Conservation (phyloP, 2,888 invertebrate genomes). For the Dryobotodes eremita region DNA sequence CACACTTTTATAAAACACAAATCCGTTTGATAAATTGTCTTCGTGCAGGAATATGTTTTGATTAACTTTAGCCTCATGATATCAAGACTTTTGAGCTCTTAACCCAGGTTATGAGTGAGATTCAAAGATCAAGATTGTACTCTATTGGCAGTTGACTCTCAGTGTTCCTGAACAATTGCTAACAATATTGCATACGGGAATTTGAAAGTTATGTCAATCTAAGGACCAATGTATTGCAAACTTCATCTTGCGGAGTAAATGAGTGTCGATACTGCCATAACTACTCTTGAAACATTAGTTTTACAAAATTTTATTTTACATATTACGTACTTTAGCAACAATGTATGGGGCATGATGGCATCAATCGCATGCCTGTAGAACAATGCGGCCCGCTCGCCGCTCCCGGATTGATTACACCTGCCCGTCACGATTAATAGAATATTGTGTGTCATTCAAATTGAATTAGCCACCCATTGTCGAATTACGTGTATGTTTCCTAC, state of each 20-base stretch:
- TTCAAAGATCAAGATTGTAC: constrained; percentile 8
- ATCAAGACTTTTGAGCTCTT: neutral
- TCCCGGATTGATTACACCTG: constrained; percentile 88
- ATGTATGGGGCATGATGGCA: constrained; percentile 26
- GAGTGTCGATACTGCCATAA: neutral
- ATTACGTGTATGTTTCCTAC: constrained; percentile 85
- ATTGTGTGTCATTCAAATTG: constrained; percentile 89
- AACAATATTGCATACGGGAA: neutral
- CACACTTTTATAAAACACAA: constrained; percentile 20
- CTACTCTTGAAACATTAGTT: neutral
- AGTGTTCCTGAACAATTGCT: neutral
- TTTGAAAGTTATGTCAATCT: neutral
- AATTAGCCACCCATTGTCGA: constrained; percentile 87
- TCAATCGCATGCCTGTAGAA: constrained; percentile 57
- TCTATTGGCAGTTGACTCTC: neutral
- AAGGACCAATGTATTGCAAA: neutral
- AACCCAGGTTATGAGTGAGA: neutral
- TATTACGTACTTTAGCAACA: constrained; percentile 12
- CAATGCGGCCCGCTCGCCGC: constrained; percentile 72
- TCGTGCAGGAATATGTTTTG: neutral
- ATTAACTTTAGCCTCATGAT: neutral
- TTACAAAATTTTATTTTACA: neutral
- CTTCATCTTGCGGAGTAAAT: neutral
- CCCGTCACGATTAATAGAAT: constrained; percentile 90
- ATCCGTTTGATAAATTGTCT: constrained; percentile 5